Conservation (phyloP, 2,113 vertebrate species). For the Sceloporus undulatus region DNA sequence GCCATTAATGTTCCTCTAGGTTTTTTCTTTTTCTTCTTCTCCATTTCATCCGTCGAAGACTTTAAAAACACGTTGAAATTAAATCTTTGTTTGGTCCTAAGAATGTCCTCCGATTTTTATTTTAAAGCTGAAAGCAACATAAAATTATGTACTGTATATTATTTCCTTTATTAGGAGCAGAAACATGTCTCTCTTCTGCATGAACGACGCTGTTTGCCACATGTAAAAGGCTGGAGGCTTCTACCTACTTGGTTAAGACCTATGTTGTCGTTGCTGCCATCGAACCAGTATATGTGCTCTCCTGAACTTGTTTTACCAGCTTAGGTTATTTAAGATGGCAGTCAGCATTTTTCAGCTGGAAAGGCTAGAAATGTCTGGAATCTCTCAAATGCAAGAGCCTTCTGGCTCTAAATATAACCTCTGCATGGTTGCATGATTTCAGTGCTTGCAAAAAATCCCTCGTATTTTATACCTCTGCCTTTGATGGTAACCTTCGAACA, state of each 20-base stretch:
- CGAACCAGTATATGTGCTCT: background rate
- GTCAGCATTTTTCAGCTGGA: slow-evolving; percentile 26
- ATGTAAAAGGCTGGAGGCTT: background rate
- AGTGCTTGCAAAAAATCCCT: slow-evolving; percentile 50
- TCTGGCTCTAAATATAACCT: slow-evolving; percentile 62
- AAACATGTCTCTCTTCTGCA: background rate
- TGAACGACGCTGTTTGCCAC: background rate
- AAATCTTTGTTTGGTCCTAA: too few species aligned
- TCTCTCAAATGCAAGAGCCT: slow-evolving; percentile 55
- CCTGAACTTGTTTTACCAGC: slow-evolving; percentile 63
- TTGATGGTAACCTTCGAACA: slow-evolving; percentile 45
- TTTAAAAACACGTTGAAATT: too few species aligned
- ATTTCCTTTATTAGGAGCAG: slow-evolving; percentile 1
- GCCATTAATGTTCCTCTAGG: slow-evolving; percentile 50
- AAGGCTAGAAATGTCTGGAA: slow-evolving; percentile 52
- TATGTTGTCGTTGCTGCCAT: background rate
- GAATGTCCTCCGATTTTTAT: background rate
- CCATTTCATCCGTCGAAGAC: too few species aligned
- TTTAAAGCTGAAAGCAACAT: background rate
- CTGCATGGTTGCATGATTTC: slow-evolving; percentile 53
- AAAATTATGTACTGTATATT: background rate
- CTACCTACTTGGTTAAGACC: slow-evolving; percentile 31
- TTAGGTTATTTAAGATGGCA: slow-evolving; percentile 58
- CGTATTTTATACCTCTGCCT: slow-evolving; percentile 31
- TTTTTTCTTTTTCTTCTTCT: background rate